Conservation (phyloP, 2,797 vertebrate species). For the Sciurus vulgaris region DNA sequence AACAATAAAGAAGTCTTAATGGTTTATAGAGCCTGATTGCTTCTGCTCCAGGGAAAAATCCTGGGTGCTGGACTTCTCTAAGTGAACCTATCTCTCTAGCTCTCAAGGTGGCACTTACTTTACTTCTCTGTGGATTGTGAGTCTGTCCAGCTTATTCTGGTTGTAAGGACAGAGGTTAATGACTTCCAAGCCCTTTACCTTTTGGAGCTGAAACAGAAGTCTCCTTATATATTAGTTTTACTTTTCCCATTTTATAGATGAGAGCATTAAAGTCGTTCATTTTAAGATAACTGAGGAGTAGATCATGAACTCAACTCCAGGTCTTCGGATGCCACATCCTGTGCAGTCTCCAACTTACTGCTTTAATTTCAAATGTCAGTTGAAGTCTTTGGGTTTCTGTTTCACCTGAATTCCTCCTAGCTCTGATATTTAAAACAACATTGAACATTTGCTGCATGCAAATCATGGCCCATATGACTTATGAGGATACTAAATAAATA, state of each 20-base stretch:
- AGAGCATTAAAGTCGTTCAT: background rate
- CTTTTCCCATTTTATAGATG: background rate
- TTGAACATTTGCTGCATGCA: background rate
- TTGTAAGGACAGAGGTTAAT: background rate
- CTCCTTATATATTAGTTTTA: background rate
- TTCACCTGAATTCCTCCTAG: background rate
- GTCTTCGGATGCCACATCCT: background rate
- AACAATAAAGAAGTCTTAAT: background rate
- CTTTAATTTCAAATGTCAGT: background rate
- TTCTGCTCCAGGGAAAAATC: background rate
- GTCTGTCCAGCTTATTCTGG: background rate
- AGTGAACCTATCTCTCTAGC: background rate
- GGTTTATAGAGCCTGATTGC: background rate
- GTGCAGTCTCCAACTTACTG: background rate
- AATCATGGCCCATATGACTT: background rate
- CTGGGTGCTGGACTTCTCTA: background rate
- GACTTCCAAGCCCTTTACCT: background rate
- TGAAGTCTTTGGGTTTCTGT: background rate
- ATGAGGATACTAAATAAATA: background rate
- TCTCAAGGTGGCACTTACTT: background rate
- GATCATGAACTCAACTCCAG: background rate
- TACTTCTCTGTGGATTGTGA: background rate
- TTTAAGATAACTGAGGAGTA: background rate
- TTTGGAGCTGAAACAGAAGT: background rate
- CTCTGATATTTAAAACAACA: background rate